Evolutionary conservation across 2,888 invertebrate genomes (phyloP).

Genomic region (Tiliacea aurago): DNA sequence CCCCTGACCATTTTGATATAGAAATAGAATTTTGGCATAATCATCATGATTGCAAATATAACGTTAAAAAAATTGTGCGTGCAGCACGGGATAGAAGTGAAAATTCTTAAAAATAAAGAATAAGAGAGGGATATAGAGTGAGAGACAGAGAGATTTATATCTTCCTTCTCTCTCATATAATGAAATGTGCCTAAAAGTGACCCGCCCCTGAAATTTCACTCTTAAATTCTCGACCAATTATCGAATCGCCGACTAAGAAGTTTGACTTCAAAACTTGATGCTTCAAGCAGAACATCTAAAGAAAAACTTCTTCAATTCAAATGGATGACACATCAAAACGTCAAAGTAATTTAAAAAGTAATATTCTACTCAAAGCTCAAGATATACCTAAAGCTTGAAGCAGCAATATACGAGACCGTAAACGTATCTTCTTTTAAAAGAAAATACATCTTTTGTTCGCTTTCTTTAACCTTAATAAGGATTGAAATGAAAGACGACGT

Average conservation of each 20-base stretch:
- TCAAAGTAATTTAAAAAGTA: slow-evolving; percentile 57
- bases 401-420: slow-evolving; percentile 25
- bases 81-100: too few relatives aligned
- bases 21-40: background rate
- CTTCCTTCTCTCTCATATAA: too few relatives aligned
- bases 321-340: slow-evolving; percentile 35
- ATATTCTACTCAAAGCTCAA: slow-evolving; percentile 34
- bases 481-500: slow-evolving; percentile 43
- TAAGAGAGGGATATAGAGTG: too few relatives aligned
- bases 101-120: too few relatives aligned
- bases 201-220: too few relatives aligned
- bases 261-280: too few relatives aligned
- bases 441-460: slow-evolving; percentile 44
- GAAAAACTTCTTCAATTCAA: slow-evolving; percentile 13
- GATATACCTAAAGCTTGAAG: slow-evolving; percentile 23
- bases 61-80: background rate
- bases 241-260: too few relatives aligned
- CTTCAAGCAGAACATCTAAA: background rate
- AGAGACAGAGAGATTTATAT: too few relatives aligned
- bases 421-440: slow-evolving; percentile 30
- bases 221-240: too few relatives aligned
- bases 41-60: background rate
- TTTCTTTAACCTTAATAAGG: slow-evolving; percentile 41
- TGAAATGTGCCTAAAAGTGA: too few relatives aligned
- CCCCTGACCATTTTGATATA: background rate